phyloP scores from a whole-genome alignment of 2,888 invertebrate genomes.

The Chloroclystis v-ata region DNA sequence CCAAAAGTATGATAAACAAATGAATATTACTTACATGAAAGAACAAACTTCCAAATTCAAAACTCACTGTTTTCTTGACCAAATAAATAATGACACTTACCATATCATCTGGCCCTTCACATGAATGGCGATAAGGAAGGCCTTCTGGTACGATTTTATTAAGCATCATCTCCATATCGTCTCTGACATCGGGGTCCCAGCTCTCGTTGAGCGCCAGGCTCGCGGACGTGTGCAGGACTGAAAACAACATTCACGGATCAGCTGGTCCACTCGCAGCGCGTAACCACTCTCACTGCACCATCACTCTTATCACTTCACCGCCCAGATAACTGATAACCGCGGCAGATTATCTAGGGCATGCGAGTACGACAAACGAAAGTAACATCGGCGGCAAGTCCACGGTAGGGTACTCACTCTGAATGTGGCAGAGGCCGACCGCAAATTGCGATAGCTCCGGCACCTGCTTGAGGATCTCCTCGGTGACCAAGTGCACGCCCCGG shows the following conservation, averaged over 20 bases:
- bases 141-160: conserved; percentile 99
- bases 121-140: conserved; percentile 95
- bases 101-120: conserved; percentile 99
- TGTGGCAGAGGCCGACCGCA: conserved; percentile 96
- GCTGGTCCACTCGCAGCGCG: conserved; percentile 38
- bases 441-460: conserved; percentile 96
- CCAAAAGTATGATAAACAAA: no score
- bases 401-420: conserved; percentile 91
- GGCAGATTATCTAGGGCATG: conserved; percentile 43
- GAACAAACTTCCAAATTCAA: conserved; percentile 4
- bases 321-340: conserved; percentile 35
- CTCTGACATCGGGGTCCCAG: conserved; percentile 98
- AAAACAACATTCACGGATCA: conserved; percentile 65
- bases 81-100: conserved; percentile 72
- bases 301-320: conserved; percentile 29
- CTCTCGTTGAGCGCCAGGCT: conserved; percentile 98
- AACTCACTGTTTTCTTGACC: conserved; percentile 3
- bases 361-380: conserved; percentile 58
- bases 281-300: conserved; percentile 25
- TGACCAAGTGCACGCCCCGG: conserved; percentile 97
- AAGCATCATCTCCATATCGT: conserved; percentile 99
- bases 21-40: no score
- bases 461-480: conserved; percentile 96
- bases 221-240: conserved; percentile 98
- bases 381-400: conserved; percentile 62